Percentiles rank a stretch among this genome's conserved stretches.
Conservation (phyloP, 2,888 invertebrate genomes). For the Harpalus rubripes region DNA sequence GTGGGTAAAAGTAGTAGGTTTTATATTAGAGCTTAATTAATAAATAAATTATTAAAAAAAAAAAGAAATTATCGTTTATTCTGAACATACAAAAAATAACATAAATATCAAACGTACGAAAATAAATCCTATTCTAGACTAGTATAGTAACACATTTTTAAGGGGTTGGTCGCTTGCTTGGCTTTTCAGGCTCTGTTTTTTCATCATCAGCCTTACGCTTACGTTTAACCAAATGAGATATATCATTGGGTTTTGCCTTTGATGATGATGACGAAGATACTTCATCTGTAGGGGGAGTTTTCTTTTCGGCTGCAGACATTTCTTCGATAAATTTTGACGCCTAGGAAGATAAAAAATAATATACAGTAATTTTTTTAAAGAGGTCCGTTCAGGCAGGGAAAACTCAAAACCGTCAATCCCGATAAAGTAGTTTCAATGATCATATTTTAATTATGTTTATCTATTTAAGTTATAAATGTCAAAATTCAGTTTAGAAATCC, state of each 20-base stretch:
- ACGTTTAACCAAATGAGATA: conserved; percentile 89
- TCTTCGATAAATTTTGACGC: conserved; percentile 40
- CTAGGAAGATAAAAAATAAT: conserved; percentile 24
- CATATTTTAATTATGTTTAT: too few species aligned
- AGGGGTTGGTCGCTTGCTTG: conserved; percentile 81
- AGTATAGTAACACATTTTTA: conserved; percentile 70
- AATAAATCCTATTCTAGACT: conserved; percentile 54
- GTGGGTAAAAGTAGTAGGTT: neutral
- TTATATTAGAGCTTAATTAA: neutral
- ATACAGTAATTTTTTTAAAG: neutral
- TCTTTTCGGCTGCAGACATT: conserved; percentile 21
- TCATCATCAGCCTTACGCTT: conserved; percentile 86
- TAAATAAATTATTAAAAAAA: conserved; percentile 40
- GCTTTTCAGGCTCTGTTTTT: conserved; percentile 78
- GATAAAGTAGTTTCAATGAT: too few species aligned
- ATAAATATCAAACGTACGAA: conserved; percentile 56
- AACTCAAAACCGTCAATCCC: too few species aligned
- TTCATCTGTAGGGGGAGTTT: conserved; percentile 68
- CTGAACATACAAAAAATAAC: conserved; percentile 60
- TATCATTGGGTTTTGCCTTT: conserved; percentile 79
- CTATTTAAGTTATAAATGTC: too few species aligned
- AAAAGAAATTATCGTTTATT: conserved; percentile 59
- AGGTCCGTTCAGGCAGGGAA: too few species aligned
- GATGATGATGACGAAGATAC: conserved; percentile 75
- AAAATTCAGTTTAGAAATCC: too few species aligned